Evolutionary conservation across 2,888 invertebrate species (phyloP).

Genomic region (Aplocera efformata): DNA sequence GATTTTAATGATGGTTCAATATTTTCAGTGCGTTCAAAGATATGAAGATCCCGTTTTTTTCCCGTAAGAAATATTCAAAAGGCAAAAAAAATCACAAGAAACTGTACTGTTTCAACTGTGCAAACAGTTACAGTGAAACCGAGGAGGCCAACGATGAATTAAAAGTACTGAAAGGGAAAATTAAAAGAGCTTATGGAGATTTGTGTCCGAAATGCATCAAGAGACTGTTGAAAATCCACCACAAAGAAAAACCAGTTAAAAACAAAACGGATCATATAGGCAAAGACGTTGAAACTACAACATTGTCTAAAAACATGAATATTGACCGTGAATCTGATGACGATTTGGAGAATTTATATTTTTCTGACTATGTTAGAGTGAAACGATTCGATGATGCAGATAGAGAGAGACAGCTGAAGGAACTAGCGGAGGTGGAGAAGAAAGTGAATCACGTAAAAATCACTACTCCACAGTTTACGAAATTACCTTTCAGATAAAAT

Average conservation of each 20-base stretch:
- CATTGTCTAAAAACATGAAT: background rate
- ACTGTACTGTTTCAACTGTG: conserved; percentile 34
- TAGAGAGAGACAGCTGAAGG: conserved; percentile 34
- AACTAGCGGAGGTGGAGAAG: conserved; percentile 40
- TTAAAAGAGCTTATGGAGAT: conserved; percentile 16
- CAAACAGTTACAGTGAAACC: conserved; percentile 22
- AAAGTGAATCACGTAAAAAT: conserved; percentile 37
- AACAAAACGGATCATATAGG: background rate
- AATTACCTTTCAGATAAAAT: too few species aligned
- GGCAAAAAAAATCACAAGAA: conserved; percentile 45
- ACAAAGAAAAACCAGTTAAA: conserved; percentile 5
- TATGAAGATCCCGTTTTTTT: conserved; percentile 67
- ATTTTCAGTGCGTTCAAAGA: conserved; percentile 45
- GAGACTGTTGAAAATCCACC: conserved; percentile 6
- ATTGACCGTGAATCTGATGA: background rate
- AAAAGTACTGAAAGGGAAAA: background rate
- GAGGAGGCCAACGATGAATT: conserved; percentile 2
- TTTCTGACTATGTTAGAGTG: conserved; percentile 3
- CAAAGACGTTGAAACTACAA: conserved; percentile 1
- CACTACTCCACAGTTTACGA: conserved; percentile 4
- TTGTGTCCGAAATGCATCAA: conserved; percentile 24
- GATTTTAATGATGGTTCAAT: background rate
- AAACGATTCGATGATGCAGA: conserved; percentile 31
- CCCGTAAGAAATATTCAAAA: conserved; percentile 44
- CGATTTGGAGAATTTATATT: background rate